Evolutionary conservation across 2,797 vertebrate genomes (phyloP).

Genomic region (Melanotaenia trifasciata): DNA sequence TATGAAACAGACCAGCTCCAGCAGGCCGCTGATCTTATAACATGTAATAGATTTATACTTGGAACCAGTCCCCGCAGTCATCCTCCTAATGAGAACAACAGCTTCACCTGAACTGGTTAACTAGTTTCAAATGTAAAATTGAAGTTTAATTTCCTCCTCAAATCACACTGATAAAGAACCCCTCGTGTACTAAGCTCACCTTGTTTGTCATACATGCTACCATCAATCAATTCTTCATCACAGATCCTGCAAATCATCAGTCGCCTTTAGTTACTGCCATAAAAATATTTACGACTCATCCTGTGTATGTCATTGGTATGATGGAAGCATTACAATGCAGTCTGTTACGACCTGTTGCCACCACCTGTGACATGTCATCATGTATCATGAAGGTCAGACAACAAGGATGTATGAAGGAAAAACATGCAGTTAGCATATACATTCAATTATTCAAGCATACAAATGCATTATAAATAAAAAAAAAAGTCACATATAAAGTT

Average conservation of each 20-base stretch:
- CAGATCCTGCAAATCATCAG: constrained; percentile 20
- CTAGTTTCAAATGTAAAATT: neutral
- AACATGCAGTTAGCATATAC: neutral
- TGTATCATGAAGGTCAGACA: constrained; percentile 30
- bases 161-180: neutral
- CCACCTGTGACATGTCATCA: constrained; percentile 21
- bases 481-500: neutral
- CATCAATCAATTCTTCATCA: constrained; percentile 15
- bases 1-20: constrained; percentile 12
- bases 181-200: neutral
- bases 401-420: neutral
- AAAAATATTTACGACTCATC: neutral
- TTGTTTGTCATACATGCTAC: neutral
- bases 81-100: neutral
- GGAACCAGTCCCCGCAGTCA: neutral
- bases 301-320: neutral
- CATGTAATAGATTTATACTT: constrained; percentile 26
- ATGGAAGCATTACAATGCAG: constrained; percentile 1
- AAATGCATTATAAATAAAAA: neutral
- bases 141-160: neutral
- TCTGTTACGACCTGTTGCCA: neutral
- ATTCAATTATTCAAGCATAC: neutral
- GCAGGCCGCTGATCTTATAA: neutral
- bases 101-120: neutral
- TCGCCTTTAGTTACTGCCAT: neutral